Base-by-base conservation (phyloP, 2,797 vertebrate species). In the Fundulus diaphanus region DNA sequence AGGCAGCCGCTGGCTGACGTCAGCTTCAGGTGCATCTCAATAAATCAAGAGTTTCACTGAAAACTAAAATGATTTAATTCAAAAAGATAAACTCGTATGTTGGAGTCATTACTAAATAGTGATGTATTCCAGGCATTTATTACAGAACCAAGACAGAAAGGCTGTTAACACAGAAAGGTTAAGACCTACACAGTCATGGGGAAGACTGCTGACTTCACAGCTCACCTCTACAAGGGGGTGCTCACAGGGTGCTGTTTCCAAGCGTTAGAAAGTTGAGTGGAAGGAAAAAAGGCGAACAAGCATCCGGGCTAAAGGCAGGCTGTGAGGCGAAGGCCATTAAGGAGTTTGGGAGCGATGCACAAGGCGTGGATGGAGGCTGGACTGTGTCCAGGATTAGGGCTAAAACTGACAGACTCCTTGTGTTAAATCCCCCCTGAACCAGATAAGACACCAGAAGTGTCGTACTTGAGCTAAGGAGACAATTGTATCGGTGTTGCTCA, bases 1-100 rank as follows among this genome's bases (percentile, higher is more conserved):
- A 84, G 74, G 24, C 27, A 82, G 85, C 35, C 15, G 80, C 80
- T 73, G 85, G 83, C 85, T 7, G 12, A 79, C 46, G 72, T 85
- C 74, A 79, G 46, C 11, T 48, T 66, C 63, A 66, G 63, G 40
- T 16, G 63, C 37, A 42, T 16, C 63, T 44, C n/a, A 27, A 27
- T 42, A n/a, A 16, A 27, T 65, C 40, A 65, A n/a, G 35, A 66
- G 44, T 16, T 13, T 44, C 13, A 66, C 13, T 42, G 37, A n/a
- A 66, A 44, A 66, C 63, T 22, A 7, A 65, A n/a, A 65, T 44
- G 27, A 44, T 44, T 66, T 3, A 66, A 66, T 24, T 40, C 1
- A 63, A 37, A 37, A 37, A 63, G 20, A 8, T 33, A 63, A 5
- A 37, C 20, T 37, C 59, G 2, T 46, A 46, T 15, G 16, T 15